Percentiles rank a stretch among this genome's conserved stretches.
Conservation (phyloP, 1,140 invertebrate genomes). For the Sitodiplosis mosellana region DNA sequence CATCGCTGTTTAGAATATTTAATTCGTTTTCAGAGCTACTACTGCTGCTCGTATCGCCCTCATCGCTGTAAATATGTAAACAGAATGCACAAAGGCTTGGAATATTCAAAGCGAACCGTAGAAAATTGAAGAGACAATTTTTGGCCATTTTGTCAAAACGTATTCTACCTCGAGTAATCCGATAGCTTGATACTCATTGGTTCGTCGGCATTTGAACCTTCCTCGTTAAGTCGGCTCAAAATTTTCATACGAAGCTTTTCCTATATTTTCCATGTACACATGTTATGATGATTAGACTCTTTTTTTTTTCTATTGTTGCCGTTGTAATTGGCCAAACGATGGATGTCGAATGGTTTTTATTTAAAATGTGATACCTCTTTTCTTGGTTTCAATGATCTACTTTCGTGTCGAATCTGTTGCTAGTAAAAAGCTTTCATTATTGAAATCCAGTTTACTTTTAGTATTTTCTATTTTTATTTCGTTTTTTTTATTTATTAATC, state of each 20-base stretch:
- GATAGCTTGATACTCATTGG: slow-evolving; percentile 67
- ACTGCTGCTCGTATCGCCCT: slow-evolving; percentile 54
- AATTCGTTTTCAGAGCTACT: slow-evolving; percentile 28
- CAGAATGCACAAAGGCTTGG: no score
- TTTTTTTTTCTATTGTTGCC: no score
- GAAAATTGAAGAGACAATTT: no score
- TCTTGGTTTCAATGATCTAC: not conserved
- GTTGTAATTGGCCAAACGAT: no score
- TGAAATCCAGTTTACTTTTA: no score
- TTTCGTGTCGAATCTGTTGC: not conserved
- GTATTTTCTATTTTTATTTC: no score
- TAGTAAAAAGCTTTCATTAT: no score
- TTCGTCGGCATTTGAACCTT: slow-evolving; percentile 72
- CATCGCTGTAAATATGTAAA: slow-evolving; percentile 46
- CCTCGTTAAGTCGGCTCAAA: slow-evolving; percentile 53
- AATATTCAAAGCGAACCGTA: slow-evolving; percentile 4
- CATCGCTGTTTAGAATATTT: slow-evolving; percentile 18
- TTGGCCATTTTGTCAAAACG: no score
- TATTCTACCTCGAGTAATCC: slow-evolving; percentile 59
- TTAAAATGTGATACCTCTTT: not conserved
- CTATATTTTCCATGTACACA: slow-evolving; percentile 26
- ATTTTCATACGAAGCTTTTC: slow-evolving; percentile 62
- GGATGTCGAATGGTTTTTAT: not conserved
- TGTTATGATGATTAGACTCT: not conserved
- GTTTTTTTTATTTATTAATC: no score